Evolutionary conservation across 1,140 invertebrate species (phyloP).

Genomic region (Ruditapes philippinarum): DNA sequence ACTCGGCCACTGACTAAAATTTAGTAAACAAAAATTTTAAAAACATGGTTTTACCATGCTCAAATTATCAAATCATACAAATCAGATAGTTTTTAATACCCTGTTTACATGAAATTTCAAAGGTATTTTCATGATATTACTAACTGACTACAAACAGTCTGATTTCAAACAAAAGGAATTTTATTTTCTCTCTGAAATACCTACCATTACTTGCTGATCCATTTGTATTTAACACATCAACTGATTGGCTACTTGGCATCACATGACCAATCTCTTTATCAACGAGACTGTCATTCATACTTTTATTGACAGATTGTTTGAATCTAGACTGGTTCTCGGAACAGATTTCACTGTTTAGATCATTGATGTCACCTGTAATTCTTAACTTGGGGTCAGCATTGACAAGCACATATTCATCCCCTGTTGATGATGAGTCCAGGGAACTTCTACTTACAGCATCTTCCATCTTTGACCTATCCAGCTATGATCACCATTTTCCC

Average conservation of each 20-base stretch:
- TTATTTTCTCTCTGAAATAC: no score
- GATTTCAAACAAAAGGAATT: no score
- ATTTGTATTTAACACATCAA: conserved; percentile 70
- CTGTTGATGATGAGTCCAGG: conserved; percentile 93
- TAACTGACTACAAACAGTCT: no score
- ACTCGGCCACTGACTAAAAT: no score
- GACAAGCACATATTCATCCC: conserved; percentile 95
- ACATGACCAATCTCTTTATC: conserved; percentile 75
- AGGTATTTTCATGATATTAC: no score
- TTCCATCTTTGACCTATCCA: conserved; percentile 87
- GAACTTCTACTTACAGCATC: conserved; percentile 94
- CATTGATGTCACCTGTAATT: conserved; percentile 92
- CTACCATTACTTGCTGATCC: conserved; percentile 44
- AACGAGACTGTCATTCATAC: conserved; percentile 88
- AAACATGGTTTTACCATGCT: no score
- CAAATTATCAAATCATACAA: no score
- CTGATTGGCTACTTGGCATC: conserved; percentile 82
- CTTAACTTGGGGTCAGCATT: conserved; percentile 90
- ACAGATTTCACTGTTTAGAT: conserved; percentile 91
- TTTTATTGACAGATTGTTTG: conserved; percentile 88
- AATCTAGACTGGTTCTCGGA: conserved; percentile 83
- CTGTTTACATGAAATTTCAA: no score
- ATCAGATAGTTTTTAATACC: no score
- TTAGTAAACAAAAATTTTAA: no score
- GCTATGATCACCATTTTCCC: not conserved